Conservation (phyloP, 2,888 invertebrate species). For the Patella ulyssiponensis region DNA sequence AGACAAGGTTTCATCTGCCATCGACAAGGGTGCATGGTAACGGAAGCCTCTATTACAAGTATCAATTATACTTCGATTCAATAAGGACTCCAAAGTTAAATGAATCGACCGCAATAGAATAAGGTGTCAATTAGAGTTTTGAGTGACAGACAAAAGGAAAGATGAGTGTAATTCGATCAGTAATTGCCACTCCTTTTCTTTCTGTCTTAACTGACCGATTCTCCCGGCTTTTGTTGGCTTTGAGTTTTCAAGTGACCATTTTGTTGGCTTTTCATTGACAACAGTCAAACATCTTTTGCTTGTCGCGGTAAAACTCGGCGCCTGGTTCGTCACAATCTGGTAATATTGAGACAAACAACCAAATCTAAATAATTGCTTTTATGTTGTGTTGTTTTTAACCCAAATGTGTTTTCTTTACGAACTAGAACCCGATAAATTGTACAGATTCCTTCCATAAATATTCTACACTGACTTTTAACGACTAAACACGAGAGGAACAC, state of each 20-base stretch:
- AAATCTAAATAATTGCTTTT: constrained; percentile 9
- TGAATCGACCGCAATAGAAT: background rate
- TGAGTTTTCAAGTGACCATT: background rate
- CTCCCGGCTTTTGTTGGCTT: background rate
- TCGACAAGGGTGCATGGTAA: no score
- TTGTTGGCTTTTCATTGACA: background rate
- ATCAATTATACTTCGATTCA: constrained; percentile 1
- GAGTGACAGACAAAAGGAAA: background rate
- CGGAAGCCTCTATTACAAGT: background rate
- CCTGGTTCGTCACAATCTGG: background rate
- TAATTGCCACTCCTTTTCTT: background rate
- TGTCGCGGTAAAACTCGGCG: constrained; percentile 1
- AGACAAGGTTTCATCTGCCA: no score
- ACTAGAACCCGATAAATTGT: background rate
- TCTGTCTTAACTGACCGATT: background rate
- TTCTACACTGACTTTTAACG: no score
- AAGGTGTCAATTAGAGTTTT: background rate
- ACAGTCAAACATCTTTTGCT: background rate
- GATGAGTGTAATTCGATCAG: background rate
- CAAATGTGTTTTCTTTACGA: constrained; percentile 7
- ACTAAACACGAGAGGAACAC: no score
- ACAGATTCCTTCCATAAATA: background rate
- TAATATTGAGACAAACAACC: constrained; percentile 4
- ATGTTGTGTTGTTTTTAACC: background rate
- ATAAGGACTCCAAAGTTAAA: background rate